Base-by-base conservation (phyloP, 2,888 invertebrate species). In the Barypeithes pellucidus region DNA sequence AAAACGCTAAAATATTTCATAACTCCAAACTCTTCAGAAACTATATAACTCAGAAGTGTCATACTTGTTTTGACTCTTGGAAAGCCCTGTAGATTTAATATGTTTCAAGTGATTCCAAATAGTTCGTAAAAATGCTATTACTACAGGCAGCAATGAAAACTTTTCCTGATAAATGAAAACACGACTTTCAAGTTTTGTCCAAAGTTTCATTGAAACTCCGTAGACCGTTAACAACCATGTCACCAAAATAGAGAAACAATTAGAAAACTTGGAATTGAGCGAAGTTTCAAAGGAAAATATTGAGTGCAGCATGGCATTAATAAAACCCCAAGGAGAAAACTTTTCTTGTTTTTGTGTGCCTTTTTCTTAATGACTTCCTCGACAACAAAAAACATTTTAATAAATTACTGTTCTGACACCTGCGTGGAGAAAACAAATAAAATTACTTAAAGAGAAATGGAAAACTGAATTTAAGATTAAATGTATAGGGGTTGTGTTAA, bases 241-340 rank as follows among this genome's bases (percentile, higher is more conserved):
- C 75, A 75, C 75, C 71, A 52, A 71, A 75, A 75, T 71, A 75
- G 67, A 70, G 71, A 75, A 75, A 71, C 75, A 75, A 75, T 75
- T 75, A 75, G 75, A 71, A 75, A 75, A 75, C 75, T 75, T 75
- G 61, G 67, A 66, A 69, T 66, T 67, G 62, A 75, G 71, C 57
- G 47, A 36, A 50, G 47, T 52, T 67, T 54, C 22, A 59, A 47
- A 47, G 52, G 68, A 66, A 74, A 74, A 70, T 74, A 74, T 74
- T 70, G 68, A 73, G 61, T 63, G 45, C 67, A 60, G 65, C 60
- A 65, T 60, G 72, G 68, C 68, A 36, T 50, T 65, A 65, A 65
- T 65, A 65, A 65, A 65, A 36, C 29, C 22, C 65, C 63, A 33
- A 36, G 39, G 50, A 50, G 52, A 36, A 65, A 50, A 65, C 47